Base-by-base conservation (phyloP, 2,113 vertebrate genomes). In the Callipepla californica region DNA sequence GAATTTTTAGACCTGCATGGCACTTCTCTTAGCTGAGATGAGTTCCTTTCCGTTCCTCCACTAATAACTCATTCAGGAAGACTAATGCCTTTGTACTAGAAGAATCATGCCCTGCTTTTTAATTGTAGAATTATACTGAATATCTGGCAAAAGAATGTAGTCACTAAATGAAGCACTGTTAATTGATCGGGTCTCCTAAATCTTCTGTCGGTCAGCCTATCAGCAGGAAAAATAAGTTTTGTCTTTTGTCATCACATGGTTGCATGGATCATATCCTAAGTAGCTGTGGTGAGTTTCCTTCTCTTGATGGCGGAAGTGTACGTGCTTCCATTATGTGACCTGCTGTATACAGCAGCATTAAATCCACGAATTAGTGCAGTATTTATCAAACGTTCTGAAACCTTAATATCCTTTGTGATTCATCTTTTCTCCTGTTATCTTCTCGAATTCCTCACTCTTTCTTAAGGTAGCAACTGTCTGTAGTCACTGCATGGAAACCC, bases 401-500 rank as follows among this genome's bases (percentile, higher is more conserved):
- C 48, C 32, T 11, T 40, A 40, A 73, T 40, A n/a, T 40, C 36
- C 48, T 82, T 79, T 87, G 82, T 45, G 30, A 36, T 73, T 73
- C 55, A 36, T 28, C 6, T 74, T 28, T 50, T 69, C 70, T 66
- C 30, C 55, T 65, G 6, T n/a, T 59, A 38, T 2, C 72, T 28
- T 61, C 67, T 84, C 67, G 32, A 82, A 63, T 76, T 79, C 53
- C 42, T 82, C 15, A 26, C 4, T 36, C 66, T 81, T 75, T 45
- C 2, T 0, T 0, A 32, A 0, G 2, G 38, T 8, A 81, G 38
- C 40, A 30, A 32, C 42, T 61, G 13, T 75, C 48, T 72, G 19
- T 80, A 65, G 32, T 30, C 1, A 0, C 28, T 73, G 42, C 20
- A 55, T 87, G 61, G 50, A 70, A 79, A 83, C 48, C 53, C 14